Conservation (phyloP, 2,113 vertebrate species). For the Ceuthmochares aereus region DNA sequence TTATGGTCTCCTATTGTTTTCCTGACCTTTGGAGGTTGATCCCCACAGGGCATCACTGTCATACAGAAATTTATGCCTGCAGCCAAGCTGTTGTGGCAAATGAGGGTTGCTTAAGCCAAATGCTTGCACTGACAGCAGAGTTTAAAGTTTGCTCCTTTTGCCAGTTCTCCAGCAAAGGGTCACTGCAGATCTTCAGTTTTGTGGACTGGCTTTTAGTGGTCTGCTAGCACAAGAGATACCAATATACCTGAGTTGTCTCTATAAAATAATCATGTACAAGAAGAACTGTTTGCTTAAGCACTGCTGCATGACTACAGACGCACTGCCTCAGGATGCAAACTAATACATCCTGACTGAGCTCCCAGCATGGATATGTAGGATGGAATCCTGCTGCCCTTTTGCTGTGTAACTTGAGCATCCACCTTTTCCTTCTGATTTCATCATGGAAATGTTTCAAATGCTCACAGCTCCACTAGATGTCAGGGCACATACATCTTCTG, state of each 20-base stretch:
- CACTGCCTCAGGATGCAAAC: neutral
- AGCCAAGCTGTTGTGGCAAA: neutral
- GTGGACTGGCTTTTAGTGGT: neutral
- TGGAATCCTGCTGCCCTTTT: neutral
- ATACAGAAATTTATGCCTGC: neutral
- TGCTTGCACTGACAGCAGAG: neutral
- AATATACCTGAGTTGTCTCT: rapidly evolving
- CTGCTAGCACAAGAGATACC: neutral
- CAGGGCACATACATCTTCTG: neutral
- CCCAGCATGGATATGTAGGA: rapidly evolving
- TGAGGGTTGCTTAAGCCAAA: neutral
- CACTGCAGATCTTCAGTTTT: neutral
- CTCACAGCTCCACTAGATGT: neutral
- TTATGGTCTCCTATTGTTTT: neutral
- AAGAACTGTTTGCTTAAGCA: neutral
- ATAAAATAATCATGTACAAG: neutral
- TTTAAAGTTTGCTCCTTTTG: neutral
- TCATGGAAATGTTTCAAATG: neutral
- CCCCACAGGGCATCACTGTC: rapidly evolving
- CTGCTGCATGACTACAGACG: neutral
- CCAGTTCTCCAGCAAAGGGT: neutral
- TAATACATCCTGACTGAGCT: neutral
- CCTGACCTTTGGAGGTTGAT: neutral
- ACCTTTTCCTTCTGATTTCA: neutral
- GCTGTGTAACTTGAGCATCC: neutral